Conservation (phyloP, 2,888 invertebrate genomes). For the Mimachlamys varia region DNA sequence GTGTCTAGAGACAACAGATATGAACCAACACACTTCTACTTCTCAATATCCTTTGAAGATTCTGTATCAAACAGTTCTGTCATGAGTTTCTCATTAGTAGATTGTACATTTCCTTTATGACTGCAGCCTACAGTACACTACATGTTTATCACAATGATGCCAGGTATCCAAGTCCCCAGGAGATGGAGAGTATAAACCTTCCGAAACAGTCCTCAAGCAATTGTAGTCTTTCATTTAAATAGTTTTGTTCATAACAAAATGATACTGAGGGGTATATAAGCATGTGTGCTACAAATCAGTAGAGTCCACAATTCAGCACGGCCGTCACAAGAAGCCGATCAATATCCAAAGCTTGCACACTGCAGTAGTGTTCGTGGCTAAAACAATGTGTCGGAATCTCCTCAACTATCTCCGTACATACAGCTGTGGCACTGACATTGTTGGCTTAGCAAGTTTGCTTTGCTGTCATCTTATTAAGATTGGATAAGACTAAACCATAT, state of each 20-base stretch:
- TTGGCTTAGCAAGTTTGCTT: slow-evolving; percentile 27
- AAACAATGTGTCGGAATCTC: slow-evolving; percentile 13
- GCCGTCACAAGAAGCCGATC: slow-evolving; percentile 18
- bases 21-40: not conserved
- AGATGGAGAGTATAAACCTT: not conserved
- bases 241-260: slow-evolving; percentile 7
- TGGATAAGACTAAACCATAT: slow-evolving; percentile 6
- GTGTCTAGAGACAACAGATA: not conserved
- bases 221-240: not conserved
- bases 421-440: not conserved
- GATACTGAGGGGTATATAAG: slow-evolving; percentile 23
- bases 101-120: not conserved
- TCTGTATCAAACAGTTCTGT: not conserved
- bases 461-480: slow-evolving; percentile 27
- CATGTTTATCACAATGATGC: not conserved
- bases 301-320: slow-evolving; percentile 21
- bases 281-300: not conserved
- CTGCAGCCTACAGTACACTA: too few relatives aligned
- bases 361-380: slow-evolving; percentile 29
- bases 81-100: not conserved
- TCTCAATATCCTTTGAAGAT: not conserved
- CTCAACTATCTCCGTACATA: slow-evolving; percentile 12
- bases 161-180: not conserved
- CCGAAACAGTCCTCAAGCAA: not conserved
- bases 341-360: slow-evolving; percentile 14